Base-by-base conservation (phyloP, 2,113 vertebrate species). In the Thamnophis sirtalis region DNA sequence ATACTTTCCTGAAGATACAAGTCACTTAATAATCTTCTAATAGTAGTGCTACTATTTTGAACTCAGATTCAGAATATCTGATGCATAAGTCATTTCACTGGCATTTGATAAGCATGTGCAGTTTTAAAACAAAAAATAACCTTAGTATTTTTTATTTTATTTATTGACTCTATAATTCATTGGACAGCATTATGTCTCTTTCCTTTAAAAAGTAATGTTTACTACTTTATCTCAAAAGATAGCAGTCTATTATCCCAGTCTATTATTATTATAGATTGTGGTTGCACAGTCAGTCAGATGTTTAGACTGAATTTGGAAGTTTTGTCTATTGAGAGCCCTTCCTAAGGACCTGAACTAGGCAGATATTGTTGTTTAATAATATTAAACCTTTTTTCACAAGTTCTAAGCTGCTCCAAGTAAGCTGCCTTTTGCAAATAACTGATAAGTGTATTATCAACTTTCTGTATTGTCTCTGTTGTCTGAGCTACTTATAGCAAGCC, bases 111-210 rank as follows among this genome's bases (percentile, higher is more conserved):
- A 95, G 90, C 91, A 94, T 95, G 93, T 95, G 92, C 0, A 51
- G 94, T 96, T 96, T 93, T 94, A 90, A 84, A 86, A 88, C 58
- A 56, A 92, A 95, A 92, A 86, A 93, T 89, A 93, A 88, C 49
- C 68, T 68, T 68, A 89, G 90, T 91, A 91, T 94, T 84, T 96
- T 91, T 93, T 89, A 93, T 92, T 94, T 92, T 90, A 50, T 93
- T 95, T 96, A 9, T 90, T 93, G 91, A 80, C 0, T 0, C 93
- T 87, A 93, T 95, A 58, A 43, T 90, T 93, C 33, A 56, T 92
- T 93, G 94, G 93, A 28, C 15, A 54, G 24, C 68, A 33, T 7
- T 73, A 73, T 33, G 63, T 17, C 28, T 68, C 28, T 68, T 68
- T 68, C 28, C 4, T 68, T 68, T 68, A 68, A 68, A 63, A 68